Evolutionary conservation across 2,113 vertebrate genomes (phyloP).

Genomic region (Pelecanoides urinatrix): DNA sequence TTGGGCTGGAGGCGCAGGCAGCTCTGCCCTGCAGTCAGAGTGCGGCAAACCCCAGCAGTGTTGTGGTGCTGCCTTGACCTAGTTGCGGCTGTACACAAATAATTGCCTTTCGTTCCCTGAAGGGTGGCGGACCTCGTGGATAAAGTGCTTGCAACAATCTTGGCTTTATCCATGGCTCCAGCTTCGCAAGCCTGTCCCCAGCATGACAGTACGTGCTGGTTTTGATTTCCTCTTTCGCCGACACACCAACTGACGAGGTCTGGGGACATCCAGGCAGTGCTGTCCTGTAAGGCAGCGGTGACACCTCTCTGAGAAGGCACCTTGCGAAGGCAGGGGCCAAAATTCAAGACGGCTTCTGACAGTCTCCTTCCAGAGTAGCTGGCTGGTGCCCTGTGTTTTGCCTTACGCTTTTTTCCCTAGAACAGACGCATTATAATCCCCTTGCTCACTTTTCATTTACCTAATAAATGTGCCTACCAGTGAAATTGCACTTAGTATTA

Average conservation of each 20-base stretch:
- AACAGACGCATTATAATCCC: neutral
- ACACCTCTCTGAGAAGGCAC: neutral
- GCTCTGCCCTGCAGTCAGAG: neutral
- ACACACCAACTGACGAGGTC: accelerated
- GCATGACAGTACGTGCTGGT: accelerated
- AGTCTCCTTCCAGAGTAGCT: neutral
- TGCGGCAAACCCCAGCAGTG: neutral
- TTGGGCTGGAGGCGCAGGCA: neutral
- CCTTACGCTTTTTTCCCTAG: neutral
- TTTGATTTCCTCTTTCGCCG: neutral
- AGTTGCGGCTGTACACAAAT: neutral
- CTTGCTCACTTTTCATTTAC: neutral
- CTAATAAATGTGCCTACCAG: neutral
- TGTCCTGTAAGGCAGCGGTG: neutral
- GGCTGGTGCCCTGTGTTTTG: neutral
- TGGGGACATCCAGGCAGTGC: neutral
- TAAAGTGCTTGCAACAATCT: neutral
- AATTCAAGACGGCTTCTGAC: neutral
- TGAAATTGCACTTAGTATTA: neutral
- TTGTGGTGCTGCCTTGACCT: neutral
- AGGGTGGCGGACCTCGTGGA: neutral
- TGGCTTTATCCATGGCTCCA: neutral
- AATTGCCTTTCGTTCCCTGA: too few species aligned
- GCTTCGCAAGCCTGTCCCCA: neutral
- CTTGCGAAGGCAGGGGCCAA: neutral